Percentiles rank a stretch among this genome's conserved stretches.
Evolutionary conservation across 2,113 vertebrate genomes (phyloP).

Genomic region (Campylomormyrus tamandua): DNA sequence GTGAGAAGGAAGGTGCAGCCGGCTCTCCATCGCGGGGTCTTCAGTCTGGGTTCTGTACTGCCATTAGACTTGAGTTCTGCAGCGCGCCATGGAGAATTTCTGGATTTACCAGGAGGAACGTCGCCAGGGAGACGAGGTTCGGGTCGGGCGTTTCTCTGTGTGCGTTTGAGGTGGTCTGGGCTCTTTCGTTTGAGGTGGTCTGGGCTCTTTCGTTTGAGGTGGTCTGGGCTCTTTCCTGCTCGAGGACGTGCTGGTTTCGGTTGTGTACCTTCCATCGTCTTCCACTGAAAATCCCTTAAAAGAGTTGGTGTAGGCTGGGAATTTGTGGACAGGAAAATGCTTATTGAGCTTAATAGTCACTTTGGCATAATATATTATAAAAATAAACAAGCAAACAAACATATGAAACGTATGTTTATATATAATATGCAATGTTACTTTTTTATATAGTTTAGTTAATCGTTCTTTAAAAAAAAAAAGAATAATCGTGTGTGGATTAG

Average conservation of each 20-base stretch:
- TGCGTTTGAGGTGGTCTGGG: background rate
- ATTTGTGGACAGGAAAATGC: background rate
- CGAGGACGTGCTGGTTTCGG: background rate
- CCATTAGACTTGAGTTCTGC: background rate
- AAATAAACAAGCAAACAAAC: background rate
- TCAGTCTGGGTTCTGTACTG: background rate
- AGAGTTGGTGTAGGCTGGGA: background rate
- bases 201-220: background rate
- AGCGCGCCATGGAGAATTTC: constrained; percentile 80
- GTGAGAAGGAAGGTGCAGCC: background rate
- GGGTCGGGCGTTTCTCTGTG: constrained; percentile 33
- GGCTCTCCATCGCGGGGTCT: background rate
- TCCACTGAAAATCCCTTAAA: background rate
- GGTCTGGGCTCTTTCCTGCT: background rate
- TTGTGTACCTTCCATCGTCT: background rate
- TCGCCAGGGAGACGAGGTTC: constrained; percentile 58
- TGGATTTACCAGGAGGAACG: constrained; percentile 79
- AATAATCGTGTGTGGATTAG: background rate
- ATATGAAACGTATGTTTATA: too few relatives aligned
- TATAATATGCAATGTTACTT: background rate
- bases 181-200: too few relatives aligned
- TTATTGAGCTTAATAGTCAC: too few relatives aligned
- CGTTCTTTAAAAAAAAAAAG: background rate
- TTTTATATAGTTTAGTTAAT: background rate
- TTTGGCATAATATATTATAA: background rate